A percentile compares a stretch with the other conserved stretches of the same genome.
phyloP scores from a whole-genome alignment of 2,113 vertebrate genomes.

The Prolemur simus region DNA sequence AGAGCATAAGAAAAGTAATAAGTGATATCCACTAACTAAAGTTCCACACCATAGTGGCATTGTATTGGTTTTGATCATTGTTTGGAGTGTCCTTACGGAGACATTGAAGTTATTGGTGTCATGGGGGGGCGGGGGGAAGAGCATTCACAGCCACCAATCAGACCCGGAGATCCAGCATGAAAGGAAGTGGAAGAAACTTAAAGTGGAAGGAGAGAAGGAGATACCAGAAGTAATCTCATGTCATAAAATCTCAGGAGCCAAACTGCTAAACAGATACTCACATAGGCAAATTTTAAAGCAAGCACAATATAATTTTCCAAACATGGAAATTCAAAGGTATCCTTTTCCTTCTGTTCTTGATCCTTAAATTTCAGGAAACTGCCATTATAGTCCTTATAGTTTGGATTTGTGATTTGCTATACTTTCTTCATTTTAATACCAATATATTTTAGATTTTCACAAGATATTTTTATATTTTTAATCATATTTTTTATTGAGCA shows the following conservation, averaged over 20 bases:
- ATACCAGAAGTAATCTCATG: background rate
- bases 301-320: background rate
- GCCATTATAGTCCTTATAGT: background rate
- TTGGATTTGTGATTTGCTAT: background rate
- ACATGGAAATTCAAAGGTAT: background rate
- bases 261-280: background rate
- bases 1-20: background rate
- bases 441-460: background rate
- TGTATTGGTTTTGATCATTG: background rate
- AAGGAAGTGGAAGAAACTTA: background rate
- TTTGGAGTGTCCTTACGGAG: background rate
- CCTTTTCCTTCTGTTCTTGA: background rate
- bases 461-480: background rate
- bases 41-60: fast-evolving
- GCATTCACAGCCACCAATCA: background rate
- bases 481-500: background rate
- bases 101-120: background rate
- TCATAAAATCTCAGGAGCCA: background rate
- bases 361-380: background rate
- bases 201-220: background rate
- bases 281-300: background rate
- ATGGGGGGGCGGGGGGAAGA: background rate
- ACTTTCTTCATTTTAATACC: background rate
- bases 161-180: background rate
- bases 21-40: background rate